Base-by-base conservation (phyloP, 2,797 vertebrate species). In the Selene dorsalis region DNA sequence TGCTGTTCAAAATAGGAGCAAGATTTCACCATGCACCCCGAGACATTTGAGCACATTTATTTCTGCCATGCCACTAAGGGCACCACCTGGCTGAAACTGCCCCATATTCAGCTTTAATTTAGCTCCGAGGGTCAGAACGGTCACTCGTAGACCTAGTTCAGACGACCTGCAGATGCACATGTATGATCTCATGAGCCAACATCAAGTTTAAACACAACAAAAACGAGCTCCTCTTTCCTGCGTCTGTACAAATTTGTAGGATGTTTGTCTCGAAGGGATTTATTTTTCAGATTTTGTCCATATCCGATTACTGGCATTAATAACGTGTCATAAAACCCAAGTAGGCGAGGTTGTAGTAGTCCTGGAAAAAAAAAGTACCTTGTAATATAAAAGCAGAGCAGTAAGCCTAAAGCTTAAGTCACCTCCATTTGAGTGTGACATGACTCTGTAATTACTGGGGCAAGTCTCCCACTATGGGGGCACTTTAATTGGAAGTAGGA, bases 81-180 rank as follows among this genome's bases (percentile, higher is more conserved):
- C 87, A 87, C 74, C 89, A 90, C 91, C 92, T 89, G 91, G 82
- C 84, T 75, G 50, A 77, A 90, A 66, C 70, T 87, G 90, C 48
- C 79, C 83, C 76, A 87, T 26, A 85, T 88, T 76, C 60, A 69
- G 80, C 84, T 89, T 91, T 87, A 82, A 92, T 89, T 90, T 87
- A 87, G 84, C 83, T 78, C 69, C 0, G 12, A 58, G 79, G 88
- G 91, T 88, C 90, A 87, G 82, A 58, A 24, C 22, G 75, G 85
- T 82, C 75, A 58, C 65, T 16, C 0, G 28, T 56, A 53, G 55
- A 80, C 57, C 84, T 80, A 63, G 66, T 84, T 87, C 71, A 58
- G n/a, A 41, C 10, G 9, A 79, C 69, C 68, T 24, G 63, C 83
- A 66, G 28, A 75, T 28, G 39, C 30, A 28, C 39, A 11, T 11